These are phyloP conservation scores for Octodon degus DNA, from an alignment of 2,113 vertebrate species.

Conservation along the genomic window DNA sequence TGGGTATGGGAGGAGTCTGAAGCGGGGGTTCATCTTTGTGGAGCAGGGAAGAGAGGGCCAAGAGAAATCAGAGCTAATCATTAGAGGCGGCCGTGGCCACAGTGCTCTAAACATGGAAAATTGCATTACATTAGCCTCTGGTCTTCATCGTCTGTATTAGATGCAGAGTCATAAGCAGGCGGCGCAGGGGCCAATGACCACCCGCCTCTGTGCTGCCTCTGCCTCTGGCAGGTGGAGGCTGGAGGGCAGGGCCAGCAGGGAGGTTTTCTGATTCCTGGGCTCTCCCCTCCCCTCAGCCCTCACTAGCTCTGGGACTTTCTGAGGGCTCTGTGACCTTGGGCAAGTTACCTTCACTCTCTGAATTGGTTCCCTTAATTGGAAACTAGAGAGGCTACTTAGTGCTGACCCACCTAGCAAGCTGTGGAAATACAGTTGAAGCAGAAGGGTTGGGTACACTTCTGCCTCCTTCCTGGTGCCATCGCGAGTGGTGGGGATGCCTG, in stretches of 20 bases:
- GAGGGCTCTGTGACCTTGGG: conserved; percentile 36
- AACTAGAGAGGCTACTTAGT: background rate
- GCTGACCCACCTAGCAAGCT: background rate
- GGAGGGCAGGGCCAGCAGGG: background rate
- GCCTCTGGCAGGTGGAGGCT: background rate
- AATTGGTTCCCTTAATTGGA: background rate
- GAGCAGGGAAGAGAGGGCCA: conserved; percentile 50
- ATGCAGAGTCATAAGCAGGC: conserved; percentile 62
- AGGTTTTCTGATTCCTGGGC: background rate
- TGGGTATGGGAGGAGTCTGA: background rate
- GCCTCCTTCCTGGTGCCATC: rapidly evolving
- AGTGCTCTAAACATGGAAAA: conserved; percentile 76
- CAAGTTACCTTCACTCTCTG: background rate
- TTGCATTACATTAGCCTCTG: conserved; percentile 69
- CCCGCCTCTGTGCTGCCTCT: background rate
- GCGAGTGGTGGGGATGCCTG: background rate
- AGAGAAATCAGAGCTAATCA: conserved; percentile 75
- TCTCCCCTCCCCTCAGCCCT: too few species aligned
- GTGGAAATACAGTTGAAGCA: background rate
- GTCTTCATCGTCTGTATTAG: conserved; percentile 49
- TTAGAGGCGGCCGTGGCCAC: conserved; percentile 71
- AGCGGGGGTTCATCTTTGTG: background rate
- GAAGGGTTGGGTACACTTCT: rapidly evolving
- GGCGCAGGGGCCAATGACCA: background rate
- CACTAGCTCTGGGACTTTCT: background rate